Percentiles rank a stretch among this genome's conserved stretches.
These are phyloP conservation scores for Bucorvus abyssinicus DNA, from an alignment of 2,797 vertebrate genomes.

Conservation along the genomic window DNA sequence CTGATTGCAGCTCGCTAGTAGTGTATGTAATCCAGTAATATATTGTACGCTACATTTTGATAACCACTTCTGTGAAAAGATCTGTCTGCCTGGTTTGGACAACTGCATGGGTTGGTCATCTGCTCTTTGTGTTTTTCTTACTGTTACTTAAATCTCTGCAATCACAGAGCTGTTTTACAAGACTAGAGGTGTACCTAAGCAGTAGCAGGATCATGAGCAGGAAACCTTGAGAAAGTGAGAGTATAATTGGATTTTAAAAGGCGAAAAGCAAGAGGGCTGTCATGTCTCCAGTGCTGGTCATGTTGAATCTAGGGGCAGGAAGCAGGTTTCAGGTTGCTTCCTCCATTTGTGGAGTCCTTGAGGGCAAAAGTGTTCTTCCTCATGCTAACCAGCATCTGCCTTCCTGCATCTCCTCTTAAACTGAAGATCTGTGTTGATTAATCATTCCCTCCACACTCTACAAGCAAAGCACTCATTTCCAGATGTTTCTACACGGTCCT, in stretches of 20 bases:
- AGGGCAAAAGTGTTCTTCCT: not conserved
- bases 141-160: not conserved
- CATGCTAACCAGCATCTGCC: not conserved
- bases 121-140: not conserved
- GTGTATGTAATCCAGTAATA: not conserved
- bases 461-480: not conserved
- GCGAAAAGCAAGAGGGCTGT: not conserved
- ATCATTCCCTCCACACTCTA: not conserved
- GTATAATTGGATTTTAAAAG: not conserved
- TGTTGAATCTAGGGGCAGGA: not conserved
- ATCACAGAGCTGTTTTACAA: not conserved
- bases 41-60: not conserved
- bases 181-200: not conserved
- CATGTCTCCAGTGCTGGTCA: not conserved
- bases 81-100: not conserved
- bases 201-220: not conserved
- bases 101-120: not conserved
- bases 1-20: slow-evolving; percentile 24
- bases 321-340: not conserved
- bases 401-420: not conserved
- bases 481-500: not conserved
- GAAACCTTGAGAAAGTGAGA: not conserved
- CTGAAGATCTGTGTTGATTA: not conserved
- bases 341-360: not conserved
- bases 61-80: not conserved